Evolutionary conservation across 2,113 vertebrate genomes (phyloP).

Genomic region (Tragelaphus scriptus): DNA sequence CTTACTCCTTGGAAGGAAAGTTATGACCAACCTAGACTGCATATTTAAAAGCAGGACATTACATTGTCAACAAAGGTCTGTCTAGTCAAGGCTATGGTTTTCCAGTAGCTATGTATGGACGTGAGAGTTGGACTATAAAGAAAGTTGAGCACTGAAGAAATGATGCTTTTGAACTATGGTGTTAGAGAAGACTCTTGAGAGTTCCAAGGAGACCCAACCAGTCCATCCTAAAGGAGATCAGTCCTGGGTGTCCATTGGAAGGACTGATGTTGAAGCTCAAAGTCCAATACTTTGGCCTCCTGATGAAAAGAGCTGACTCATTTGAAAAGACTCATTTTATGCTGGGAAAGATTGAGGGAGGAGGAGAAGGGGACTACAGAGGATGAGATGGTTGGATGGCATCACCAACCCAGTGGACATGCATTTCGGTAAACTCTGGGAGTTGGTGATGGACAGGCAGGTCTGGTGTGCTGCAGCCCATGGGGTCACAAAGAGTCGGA

Average conservation of each 20-base stretch:
- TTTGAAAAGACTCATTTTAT: not conserved
- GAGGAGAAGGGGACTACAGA: not conserved
- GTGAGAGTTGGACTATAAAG: not conserved
- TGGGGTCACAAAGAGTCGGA: accelerated
- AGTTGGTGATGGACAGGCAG: not conserved
- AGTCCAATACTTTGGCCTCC: not conserved
- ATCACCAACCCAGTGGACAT: not conserved
- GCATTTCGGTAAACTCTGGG: not conserved
- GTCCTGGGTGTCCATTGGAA: not conserved
- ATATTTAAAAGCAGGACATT: not conserved
- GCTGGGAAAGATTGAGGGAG: not conserved
- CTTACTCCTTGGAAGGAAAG: not conserved
- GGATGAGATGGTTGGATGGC: not conserved
- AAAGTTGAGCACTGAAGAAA: accelerated
- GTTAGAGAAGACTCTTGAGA: not conserved
- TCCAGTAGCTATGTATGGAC: not conserved
- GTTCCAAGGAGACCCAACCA: not conserved
- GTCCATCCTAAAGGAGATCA: not conserved
- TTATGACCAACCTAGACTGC: not conserved
- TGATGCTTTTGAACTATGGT: not conserved
- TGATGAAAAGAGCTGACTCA: not conserved
- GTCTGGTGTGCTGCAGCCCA: accelerated
- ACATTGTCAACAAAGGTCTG: not conserved
- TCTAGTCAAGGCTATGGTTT: not conserved
- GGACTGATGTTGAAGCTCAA: not conserved